Percentiles rank a stretch among this genome's conserved stretches.
phyloP scores from a whole-genome alignment of 2,797 vertebrate genomes.

The Oreortyx pictus region DNA sequence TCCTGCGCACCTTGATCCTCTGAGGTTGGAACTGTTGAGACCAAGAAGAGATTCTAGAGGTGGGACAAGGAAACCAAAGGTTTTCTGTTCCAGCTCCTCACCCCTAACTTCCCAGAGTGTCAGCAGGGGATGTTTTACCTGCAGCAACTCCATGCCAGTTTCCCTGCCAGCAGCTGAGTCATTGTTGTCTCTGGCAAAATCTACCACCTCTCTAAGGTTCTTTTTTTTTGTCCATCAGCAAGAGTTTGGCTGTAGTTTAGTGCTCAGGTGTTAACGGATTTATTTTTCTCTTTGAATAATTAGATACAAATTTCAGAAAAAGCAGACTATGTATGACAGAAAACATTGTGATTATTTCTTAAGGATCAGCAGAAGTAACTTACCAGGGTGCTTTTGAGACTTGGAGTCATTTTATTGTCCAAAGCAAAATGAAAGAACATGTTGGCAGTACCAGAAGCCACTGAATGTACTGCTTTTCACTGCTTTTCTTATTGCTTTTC shows the following conservation, averaged over 20 bases:
- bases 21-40: background rate
- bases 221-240: background rate
- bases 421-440: background rate
- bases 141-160: background rate
- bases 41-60: background rate
- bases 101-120: background rate
- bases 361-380: background rate
- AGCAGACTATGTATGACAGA: background rate
- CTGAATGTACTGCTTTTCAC: background rate
- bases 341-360: background rate
- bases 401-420: background rate
- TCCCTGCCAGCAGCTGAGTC: background rate
- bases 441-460: background rate
- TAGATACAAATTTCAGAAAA: background rate
- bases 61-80: background rate
- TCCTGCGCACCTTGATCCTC: background rate
- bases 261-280: background rate
- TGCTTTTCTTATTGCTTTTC: background rate
- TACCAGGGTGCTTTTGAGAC: background rate
- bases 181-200: background rate
- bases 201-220: background rate
- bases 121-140: background rate
- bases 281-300: background rate
- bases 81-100: background rate
- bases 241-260: background rate